Percentiles rank a stretch among this genome's conserved stretches.
phyloP scores from a whole-genome alignment of 2,113 vertebrate species.

The Cebidichthys violaceus region DNA sequence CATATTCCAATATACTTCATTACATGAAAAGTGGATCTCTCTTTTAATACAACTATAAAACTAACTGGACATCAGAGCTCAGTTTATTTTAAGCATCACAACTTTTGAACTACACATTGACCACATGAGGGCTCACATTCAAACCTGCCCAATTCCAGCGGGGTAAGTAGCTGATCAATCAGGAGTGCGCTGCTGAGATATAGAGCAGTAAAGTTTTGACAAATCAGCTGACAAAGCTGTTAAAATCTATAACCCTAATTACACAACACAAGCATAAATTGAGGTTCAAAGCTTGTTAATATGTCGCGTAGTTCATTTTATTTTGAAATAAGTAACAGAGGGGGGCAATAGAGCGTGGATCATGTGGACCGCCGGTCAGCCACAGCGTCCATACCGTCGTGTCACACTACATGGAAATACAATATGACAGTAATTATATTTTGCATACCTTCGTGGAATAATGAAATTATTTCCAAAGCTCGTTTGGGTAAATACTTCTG shows the following conservation, averaged over 20 bases:
- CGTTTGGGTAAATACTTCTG: slow-evolving; percentile 43
- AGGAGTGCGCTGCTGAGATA: slow-evolving; percentile 42
- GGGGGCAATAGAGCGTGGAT: slow-evolving; percentile 5
- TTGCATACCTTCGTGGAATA: slow-evolving; percentile 62
- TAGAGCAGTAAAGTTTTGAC: slow-evolving; percentile 49
- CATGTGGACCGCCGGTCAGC: not conserved
- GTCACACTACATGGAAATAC: slow-evolving; percentile 61
- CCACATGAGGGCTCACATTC: slow-evolving; percentile 29
- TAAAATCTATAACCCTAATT: slow-evolving; percentile 63
- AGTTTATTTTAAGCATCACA: slow-evolving; percentile 13
- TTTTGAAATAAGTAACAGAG: slow-evolving; percentile 15
- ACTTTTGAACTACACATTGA: not conserved
- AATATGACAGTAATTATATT: slow-evolving; percentile 79
- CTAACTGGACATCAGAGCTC: not conserved
- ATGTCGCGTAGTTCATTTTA: slow-evolving; percentile 14
- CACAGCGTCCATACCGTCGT: slow-evolving; percentile 11
- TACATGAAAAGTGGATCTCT: not conserved
- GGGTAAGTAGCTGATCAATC: slow-evolving; percentile 49
- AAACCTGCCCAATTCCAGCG: slow-evolving; percentile 53
- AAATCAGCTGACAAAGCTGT: slow-evolving; percentile 52
- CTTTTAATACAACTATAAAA: not conserved
- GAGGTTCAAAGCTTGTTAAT: slow-evolving; percentile 36
- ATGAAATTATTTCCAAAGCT: slow-evolving; percentile 57
- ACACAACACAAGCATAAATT: slow-evolving; percentile 43
- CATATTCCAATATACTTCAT: not conserved